Evolutionary conservation across 2,113 vertebrate genomes (phyloP).

Genomic region (Rhinichthys klamathensis): DNA sequence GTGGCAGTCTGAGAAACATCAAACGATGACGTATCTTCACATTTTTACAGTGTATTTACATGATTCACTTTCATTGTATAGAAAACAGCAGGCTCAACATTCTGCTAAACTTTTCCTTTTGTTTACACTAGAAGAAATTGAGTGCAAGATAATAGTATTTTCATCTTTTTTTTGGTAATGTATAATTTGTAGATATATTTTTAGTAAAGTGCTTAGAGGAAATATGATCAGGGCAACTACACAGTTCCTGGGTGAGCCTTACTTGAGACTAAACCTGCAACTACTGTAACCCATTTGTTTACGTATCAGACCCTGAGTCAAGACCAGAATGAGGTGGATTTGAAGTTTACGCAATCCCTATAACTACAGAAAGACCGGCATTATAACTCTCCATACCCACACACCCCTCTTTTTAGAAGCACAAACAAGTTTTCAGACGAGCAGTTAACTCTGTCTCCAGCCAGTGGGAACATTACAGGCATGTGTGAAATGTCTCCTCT

Average conservation of each 20-base stretch:
- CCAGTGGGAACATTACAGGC: conserved; percentile 23
- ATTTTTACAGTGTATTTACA: too few relatives aligned
- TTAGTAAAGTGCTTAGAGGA: not conserved
- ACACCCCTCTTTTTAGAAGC: conserved; percentile 16
- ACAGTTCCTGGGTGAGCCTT: not conserved
- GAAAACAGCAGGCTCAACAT: too few relatives aligned
- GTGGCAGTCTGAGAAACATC: too few relatives aligned
- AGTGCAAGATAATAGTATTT: too few relatives aligned
- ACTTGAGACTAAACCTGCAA: not conserved
- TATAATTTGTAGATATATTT: not conserved
- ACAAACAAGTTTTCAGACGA: not conserved
- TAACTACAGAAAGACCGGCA: not conserved
- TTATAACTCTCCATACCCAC: not conserved
- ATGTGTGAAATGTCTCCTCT: conserved; percentile 30
- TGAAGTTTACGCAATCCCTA: too few relatives aligned
- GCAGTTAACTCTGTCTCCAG: not conserved
- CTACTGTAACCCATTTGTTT: not conserved
- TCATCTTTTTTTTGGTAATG: too few relatives aligned
- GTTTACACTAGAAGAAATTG: too few relatives aligned
- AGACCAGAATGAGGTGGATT: not conserved
- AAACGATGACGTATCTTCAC: too few relatives aligned
- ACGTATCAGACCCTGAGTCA: not conserved
- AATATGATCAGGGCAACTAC: not conserved
- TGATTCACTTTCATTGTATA: too few relatives aligned
- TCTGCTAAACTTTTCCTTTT: too few relatives aligned